These are phyloP conservation scores for Chalcosyrphus nemorum DNA, from an alignment of 2,888 invertebrate species.

Conservation along the genomic window DNA sequence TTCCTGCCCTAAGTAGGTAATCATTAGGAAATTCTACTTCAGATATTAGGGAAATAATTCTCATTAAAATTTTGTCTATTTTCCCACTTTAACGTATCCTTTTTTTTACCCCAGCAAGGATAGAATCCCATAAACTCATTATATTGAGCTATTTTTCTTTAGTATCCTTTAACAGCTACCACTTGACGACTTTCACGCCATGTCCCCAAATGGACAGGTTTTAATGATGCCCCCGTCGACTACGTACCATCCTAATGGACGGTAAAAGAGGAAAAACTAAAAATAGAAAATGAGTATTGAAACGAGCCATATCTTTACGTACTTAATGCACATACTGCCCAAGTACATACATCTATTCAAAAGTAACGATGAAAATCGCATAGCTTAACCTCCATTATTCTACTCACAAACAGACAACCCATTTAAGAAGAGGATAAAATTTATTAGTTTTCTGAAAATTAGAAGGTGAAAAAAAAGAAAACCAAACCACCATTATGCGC, in stretches of 20 bases:
- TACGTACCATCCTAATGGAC: background rate
- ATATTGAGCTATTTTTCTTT: too few species aligned
- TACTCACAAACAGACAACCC: constrained; percentile 63
- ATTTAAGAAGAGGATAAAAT: constrained; percentile 62
- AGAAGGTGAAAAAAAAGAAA: constrained; percentile 24
- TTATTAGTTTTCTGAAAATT: constrained; percentile 65
- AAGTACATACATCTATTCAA: constrained; percentile 16
- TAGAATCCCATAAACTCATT: too few species aligned
- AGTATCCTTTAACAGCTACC: too few species aligned
- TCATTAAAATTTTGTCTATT: too few species aligned
- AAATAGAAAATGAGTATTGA: background rate
- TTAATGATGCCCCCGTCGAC: background rate
- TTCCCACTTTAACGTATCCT: too few species aligned
- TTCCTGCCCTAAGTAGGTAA: too few species aligned
- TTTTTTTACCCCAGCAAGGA: too few species aligned
- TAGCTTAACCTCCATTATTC: constrained; percentile 64
- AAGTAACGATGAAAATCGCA: constrained; percentile 63
- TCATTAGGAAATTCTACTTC: too few species aligned
- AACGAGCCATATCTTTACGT: constrained; percentile 16
- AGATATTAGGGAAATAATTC: too few species aligned
- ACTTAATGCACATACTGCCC: constrained; percentile 6
- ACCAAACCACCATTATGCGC: constrained; percentile 30
- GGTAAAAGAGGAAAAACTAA: background rate
- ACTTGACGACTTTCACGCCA: too few species aligned
- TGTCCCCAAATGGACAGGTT: background rate